Percentiles rank a stretch among this genome's conserved stretches.
phyloP scores from a whole-genome alignment of 2,113 vertebrate genomes.

The Cyprinus carpio region DNA sequence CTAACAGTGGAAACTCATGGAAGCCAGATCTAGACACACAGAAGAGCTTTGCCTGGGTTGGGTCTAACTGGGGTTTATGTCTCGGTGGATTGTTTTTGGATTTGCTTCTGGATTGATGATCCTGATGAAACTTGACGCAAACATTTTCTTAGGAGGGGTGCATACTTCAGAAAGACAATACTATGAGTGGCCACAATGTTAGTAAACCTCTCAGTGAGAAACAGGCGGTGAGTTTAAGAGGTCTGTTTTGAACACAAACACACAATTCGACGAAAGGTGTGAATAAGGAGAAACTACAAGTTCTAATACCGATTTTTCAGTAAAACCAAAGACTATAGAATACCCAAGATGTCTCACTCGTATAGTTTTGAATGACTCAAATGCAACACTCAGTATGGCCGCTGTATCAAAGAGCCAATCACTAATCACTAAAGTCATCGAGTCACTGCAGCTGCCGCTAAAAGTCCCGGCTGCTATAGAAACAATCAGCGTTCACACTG shows the following conservation, averaged over 20 bases:
- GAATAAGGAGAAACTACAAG: background rate
- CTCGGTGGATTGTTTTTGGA: background rate
- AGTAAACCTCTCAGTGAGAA: background rate
- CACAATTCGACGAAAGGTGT: background rate
- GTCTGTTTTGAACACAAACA: background rate
- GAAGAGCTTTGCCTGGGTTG: background rate
- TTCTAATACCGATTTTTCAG: background rate
- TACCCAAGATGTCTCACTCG: too few species aligned
- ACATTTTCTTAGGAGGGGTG: background rate
- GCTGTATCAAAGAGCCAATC: too few species aligned
- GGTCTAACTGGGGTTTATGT: background rate
- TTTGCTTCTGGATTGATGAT: background rate
- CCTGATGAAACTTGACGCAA: background rate
- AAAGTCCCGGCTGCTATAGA: too few species aligned
- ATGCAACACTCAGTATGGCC: too few species aligned
- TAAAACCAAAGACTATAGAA: too few species aligned
- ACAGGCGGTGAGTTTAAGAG: background rate
- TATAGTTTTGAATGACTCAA: too few species aligned
- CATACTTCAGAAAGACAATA: background rate
- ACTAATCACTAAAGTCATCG: too few species aligned
- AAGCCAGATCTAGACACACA: constrained; percentile 15
- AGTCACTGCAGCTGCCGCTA: too few species aligned
- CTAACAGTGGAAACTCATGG: constrained; percentile 1
- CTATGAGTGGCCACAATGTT: background rate
- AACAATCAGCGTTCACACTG: too few species aligned